Evolutionary conservation across 1,140 invertebrate species (phyloP), one percentile per base, ranked within the genome.

Genomic region (Zaprionus gabonicus): DNA sequence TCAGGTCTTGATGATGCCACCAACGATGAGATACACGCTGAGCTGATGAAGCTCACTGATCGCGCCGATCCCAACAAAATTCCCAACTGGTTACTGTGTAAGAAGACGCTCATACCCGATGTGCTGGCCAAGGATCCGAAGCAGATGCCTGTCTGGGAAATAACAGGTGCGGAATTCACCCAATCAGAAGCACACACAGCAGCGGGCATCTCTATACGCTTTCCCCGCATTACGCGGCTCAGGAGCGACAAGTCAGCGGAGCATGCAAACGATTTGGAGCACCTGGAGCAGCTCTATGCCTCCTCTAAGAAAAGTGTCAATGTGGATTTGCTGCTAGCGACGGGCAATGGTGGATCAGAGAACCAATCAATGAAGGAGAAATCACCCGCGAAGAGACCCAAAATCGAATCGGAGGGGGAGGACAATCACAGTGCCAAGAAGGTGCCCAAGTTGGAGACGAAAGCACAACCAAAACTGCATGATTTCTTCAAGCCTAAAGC

Each of bases 101-200:
- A 96, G 31, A 97, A 96, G 91, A 94, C 95, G 1, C 95, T 99
- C 93, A 93, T 98, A 10, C 98, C 98, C 1, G 98, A 99, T 94
- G 98, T 98, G 93, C 95, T 99, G 4, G 96, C 96, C 13, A 94
- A 93, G 73, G 95, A 98, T 93, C 98, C 98, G 0, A 96, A 97
- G 93, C 93, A 95, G 60, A 96, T 97, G 91, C 98, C 97, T 3
- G 96, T 99, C 15, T 99, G 98, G 98, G 97, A 99, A 94, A 98
- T 99, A 36, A 97, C 96, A 2, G 98, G 98, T 0, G 98, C 98
- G 0, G 98, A 99, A 93, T 97, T 99, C 80, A 97, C 97, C 9
- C 96, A 97, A 91, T 94, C 94, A 4, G 96, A 97, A 56, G 94
- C 96, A 17, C 98, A 99, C 87, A 98, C 97, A 4, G 97, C 97